Evolutionary conservation across 2,797 vertebrate genomes (phyloP), one percentile per base, ranked within the genome.

Genomic region (Lacerta agilis): DNA sequence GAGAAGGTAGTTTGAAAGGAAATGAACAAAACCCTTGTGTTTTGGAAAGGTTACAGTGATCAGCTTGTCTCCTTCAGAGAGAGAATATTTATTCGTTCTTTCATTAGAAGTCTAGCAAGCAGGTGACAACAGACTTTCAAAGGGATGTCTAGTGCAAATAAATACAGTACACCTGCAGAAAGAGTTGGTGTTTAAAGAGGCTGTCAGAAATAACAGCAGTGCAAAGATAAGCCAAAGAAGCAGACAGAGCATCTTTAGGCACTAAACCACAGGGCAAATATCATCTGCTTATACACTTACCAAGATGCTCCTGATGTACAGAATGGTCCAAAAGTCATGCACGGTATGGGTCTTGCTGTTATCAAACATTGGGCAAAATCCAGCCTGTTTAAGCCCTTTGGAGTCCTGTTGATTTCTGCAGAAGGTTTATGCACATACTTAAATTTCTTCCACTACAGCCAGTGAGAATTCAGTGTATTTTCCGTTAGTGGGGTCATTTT

Each of bases 1-100:
- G 90, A 82, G 33, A 87, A 7, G 55, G 9, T 81, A 8, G 61
- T 90, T 92, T 92, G 75, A 88, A 79, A 88, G 29, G 27, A 89
- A 91, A 83, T 29, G 81, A 79, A 73, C 45, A 9, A 45, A 91
- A 88, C 76, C 79, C 78, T 2, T 15, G 9, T 0, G 1, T 75
- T 1, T 66, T 91, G n/a, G 77, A 92, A 92, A 49, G 90, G 85
- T 82, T 93, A 81, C 49, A 88, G 33, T 5, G 1, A 79, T 45
- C 4, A 71, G 33, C 0, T 0, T 0, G 0, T 80, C 61, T 88
- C 2, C 78, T 87, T 80, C 45, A 20, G 66, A 20, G 45, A 8
- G 2, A 83, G 5, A 45, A 23, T 61, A 18, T 79, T 92, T 87
- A 85, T 69, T 83, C 88, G 77, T 64, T 83, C 25, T 79, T 91